These are phyloP conservation scores for Spongilla lacustris DNA, from an alignment of 37 sponge, comb jelly and placozoan species.

Conservation along the genomic window DNA sequence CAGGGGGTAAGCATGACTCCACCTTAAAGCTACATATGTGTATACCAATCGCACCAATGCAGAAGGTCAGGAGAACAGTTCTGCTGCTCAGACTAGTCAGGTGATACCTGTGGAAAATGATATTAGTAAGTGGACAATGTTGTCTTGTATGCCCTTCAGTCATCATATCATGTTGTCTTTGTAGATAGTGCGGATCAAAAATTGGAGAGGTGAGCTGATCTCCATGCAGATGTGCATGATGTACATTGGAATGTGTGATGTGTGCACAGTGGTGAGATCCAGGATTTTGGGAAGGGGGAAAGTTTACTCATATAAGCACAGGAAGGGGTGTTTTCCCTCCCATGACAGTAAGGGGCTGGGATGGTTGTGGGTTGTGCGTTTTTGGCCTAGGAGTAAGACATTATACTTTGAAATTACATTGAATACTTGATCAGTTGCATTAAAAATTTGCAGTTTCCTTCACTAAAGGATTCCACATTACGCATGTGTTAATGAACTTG, in stretches of 20 bases:
- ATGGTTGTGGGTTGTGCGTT: too few species aligned
- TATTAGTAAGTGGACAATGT: neutral
- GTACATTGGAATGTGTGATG: neutral
- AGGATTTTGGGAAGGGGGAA: neutral
- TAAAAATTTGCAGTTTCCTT: too few species aligned
- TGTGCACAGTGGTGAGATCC: neutral
- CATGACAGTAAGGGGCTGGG: too few species aligned
- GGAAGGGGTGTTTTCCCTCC: too few species aligned
- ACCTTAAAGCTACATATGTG: neutral
- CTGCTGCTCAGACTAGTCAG: neutral
- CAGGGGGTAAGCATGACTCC: neutral
- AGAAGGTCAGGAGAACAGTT: neutral
- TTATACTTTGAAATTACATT: too few species aligned
- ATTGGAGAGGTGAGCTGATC: neutral
- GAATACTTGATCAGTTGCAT: too few species aligned
- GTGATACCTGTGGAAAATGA: neutral
- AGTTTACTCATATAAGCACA: too few species aligned
- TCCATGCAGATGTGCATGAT: neutral
- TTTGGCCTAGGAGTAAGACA: too few species aligned
- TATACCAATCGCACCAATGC: neutral
- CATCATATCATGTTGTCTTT: neutral
- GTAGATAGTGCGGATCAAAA: neutral
- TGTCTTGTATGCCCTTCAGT: neutral
- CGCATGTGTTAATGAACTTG: too few species aligned
- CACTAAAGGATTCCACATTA: too few species aligned